phyloP scores from a whole-genome alignment of 2,888 invertebrate genomes.

The Blastobasis adustella region DNA sequence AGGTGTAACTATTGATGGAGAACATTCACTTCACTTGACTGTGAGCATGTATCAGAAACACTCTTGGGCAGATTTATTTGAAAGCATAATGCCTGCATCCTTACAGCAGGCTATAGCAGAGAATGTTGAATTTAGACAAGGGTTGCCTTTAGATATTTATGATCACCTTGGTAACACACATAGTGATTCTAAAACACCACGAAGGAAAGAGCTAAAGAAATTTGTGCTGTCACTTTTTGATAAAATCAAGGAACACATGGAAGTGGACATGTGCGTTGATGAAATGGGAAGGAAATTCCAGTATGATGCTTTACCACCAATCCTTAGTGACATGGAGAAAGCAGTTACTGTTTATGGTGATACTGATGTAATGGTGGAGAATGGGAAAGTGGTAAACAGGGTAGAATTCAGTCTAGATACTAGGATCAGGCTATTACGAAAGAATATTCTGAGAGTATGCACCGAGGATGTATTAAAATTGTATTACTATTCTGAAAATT shows the following conservation, averaged over 20 bases:
- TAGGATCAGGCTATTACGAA: constrained; percentile 73
- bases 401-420: constrained; percentile 80
- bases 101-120: constrained; percentile 81
- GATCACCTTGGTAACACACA: constrained; percentile 83
- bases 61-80: constrained; percentile 91
- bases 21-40: constrained; percentile 95
- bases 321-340: constrained; percentile 79
- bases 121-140: constrained; percentile 82
- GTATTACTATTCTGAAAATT: constrained; percentile 91
- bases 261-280: constrained; percentile 89
- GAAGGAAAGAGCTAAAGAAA: constrained; percentile 65
- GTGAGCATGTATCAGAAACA: constrained; percentile 94
- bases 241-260: constrained; percentile 75
- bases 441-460: constrained; percentile 76
- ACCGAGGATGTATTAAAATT: constrained; percentile 78
- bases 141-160: constrained; percentile 87
- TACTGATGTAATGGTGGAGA: constrained; percentile 78
- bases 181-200: constrained; percentile 61
- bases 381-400: constrained; percentile 77
- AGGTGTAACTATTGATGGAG: constrained; percentile 83
- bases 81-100: constrained; percentile 85
- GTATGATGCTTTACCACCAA: constrained; percentile 91
- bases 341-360: constrained; percentile 82
- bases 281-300: constrained; percentile 89
- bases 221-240: constrained; percentile 73